Percentiles rank a stretch among this genome's conserved stretches.
Conservation (phyloP, 1,140 invertebrate genomes). For the Armadillidium nasatum region DNA sequence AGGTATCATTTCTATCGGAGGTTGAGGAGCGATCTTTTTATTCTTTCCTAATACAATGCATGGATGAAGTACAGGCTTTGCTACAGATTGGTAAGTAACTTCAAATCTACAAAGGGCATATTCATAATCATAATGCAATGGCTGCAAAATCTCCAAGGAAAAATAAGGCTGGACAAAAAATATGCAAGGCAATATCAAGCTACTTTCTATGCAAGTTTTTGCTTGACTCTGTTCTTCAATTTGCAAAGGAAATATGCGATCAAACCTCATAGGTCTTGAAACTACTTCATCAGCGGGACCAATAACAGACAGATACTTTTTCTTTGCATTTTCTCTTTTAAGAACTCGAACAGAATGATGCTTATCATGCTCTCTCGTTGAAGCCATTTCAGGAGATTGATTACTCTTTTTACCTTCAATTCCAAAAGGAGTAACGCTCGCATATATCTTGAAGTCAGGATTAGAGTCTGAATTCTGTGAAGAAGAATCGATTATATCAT, state of each 20-base stretch:
- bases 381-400: neutral
- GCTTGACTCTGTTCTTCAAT: neutral
- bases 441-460: slow-evolving; percentile 42
- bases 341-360: neutral
- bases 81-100: slow-evolving; percentile 23
- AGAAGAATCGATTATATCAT: neutral
- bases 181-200: neutral
- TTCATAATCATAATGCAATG: slow-evolving; percentile 31
- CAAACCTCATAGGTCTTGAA: slow-evolving; percentile 43
- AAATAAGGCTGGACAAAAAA: neutral
- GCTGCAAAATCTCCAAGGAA: neutral
- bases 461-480: slow-evolving; percentile 12
- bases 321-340: neutral
- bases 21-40: neutral
- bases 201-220: neutral
- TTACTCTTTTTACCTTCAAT: neutral
- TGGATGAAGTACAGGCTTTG: neutral
- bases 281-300: slow-evolving; percentile 39
- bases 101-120: slow-evolving; percentile 36
- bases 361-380: neutral
- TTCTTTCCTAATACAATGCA: neutral
- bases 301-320: slow-evolving; percentile 21
- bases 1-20: neutral
- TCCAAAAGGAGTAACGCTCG: slow-evolving; percentile 41
- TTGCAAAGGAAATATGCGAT: slow-evolving; percentile 37